phyloP scores from a whole-genome alignment of 2,797 vertebrate species.

The Anguilla anguilla region DNA sequence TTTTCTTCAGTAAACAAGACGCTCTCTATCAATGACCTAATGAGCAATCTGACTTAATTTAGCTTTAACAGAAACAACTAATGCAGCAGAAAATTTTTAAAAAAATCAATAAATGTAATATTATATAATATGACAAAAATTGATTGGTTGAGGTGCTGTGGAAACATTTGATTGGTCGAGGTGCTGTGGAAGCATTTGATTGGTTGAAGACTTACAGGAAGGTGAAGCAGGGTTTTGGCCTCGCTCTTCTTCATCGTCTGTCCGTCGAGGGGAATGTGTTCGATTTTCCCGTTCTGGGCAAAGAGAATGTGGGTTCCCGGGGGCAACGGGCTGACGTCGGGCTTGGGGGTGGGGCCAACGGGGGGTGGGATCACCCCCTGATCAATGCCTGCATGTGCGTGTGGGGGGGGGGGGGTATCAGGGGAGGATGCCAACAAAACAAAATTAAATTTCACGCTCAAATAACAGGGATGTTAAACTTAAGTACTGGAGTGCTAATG shows the following conservation, averaged over 20 bases:
- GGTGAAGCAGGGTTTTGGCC: conserved; percentile 81
- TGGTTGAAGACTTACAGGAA: conserved; percentile 77
- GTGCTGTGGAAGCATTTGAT: background rate
- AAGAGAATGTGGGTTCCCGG: conserved; percentile 85
- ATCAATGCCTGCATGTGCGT: conserved; percentile 71
- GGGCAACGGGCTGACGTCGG: conserved; percentile 76
- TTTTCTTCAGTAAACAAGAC: no score
- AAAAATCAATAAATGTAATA: no score
- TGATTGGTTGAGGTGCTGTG: no score
- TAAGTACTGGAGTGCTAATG: background rate
- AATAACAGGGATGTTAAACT: background rate
- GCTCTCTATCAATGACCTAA: no score
- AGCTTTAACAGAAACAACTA: no score
- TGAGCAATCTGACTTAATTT: no score
- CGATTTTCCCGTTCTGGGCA: conserved; percentile 89
- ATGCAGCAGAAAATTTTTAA: no score
- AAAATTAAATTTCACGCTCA: background rate
- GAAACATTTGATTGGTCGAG: background rate
- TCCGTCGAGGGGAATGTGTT: conserved; percentile 81
- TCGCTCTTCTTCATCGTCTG: conserved; percentile 75
- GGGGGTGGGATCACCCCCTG: conserved; percentile 63
- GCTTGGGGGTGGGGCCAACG: conserved; percentile 78
- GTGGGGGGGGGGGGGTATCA: background rate
- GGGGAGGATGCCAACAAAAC: background rate
- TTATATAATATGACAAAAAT: no score